These are phyloP conservation scores for Drosophila pandora DNA, from an alignment of 1,140 invertebrate species.

Conservation along the genomic window DNA sequence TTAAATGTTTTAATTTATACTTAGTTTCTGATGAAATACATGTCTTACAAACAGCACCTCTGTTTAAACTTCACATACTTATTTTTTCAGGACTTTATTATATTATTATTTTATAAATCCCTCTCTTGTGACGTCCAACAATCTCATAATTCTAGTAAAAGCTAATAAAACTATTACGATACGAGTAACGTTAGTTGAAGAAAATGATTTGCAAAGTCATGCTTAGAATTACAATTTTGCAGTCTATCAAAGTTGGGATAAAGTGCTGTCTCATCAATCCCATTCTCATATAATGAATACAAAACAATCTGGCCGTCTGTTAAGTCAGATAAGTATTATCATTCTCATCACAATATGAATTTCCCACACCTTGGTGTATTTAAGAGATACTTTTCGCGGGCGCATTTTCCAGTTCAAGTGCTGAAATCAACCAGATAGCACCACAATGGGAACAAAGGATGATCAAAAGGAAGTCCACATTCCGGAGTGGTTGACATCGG, in stretches of 20 bases:
- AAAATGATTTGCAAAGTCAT: neutral
- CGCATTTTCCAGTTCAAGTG: neutral
- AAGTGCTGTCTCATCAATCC: slow-evolving; percentile 8
- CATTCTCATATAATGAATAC: neutral
- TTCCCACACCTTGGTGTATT: neutral
- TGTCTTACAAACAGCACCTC: too few relatives aligned
- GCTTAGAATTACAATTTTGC: neutral
- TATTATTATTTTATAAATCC: too few relatives aligned
- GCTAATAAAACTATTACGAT: neutral
- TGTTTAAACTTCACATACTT: too few relatives aligned
- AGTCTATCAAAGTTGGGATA: neutral
- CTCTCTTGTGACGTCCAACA: neutral
- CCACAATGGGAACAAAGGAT: slow-evolving; percentile 4
- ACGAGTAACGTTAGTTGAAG: neutral
- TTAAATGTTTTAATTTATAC: neutral
- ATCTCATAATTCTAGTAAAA: neutral
- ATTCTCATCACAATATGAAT: neutral
- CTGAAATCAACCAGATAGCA: neutral
- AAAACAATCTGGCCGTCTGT: neutral
- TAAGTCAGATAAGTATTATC: slow-evolving; percentile 18
- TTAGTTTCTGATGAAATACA: too few relatives aligned
- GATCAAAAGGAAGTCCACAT: slow-evolving; percentile 2
- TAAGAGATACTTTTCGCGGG: slow-evolving; percentile 1
- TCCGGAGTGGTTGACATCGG: slow-evolving; percentile 13
- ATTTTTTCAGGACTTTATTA: too few relatives aligned